Conservation (phyloP, 92 coral and sea anemone genomes). For the Desmophyllum pertusum region DNA sequence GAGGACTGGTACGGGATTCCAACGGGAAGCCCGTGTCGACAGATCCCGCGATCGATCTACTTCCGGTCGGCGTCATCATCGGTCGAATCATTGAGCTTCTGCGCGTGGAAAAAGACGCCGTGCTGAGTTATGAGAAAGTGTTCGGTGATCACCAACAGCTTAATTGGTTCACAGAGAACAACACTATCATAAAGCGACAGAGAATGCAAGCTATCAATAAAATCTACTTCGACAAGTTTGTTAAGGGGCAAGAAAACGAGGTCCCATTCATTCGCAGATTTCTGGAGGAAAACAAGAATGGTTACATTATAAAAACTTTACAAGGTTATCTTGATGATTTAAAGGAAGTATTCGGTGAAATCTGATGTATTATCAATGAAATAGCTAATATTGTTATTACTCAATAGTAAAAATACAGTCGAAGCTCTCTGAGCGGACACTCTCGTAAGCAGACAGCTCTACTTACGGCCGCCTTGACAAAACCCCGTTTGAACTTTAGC, state of each 20-base stretch:
- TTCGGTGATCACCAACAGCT: constrained; percentile 71
- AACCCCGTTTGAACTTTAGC: too few relatives aligned
- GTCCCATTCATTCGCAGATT: constrained; percentile 67
- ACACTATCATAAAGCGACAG: constrained; percentile 75
- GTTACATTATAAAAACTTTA: constrained; percentile 71
- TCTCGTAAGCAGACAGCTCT: too few relatives aligned
- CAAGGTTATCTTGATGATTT: constrained; percentile 76
- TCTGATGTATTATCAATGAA: constrained; percentile 12
- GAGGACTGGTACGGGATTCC: constrained; percentile 86
- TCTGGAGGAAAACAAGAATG: constrained; percentile 75
- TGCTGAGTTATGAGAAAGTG: constrained; percentile 73
- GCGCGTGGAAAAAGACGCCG: constrained; percentile 67
- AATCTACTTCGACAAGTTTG: constrained; percentile 70
- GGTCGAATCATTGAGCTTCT: constrained; percentile 69
- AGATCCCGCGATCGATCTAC: constrained; percentile 78
- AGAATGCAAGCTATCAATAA: constrained; percentile 72
- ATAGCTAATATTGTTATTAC: background rate
- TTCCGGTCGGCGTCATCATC: constrained; percentile 77
- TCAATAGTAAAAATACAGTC: background rate
- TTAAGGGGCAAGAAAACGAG: constrained; percentile 52
- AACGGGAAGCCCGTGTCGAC: constrained; percentile 71
- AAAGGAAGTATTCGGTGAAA: constrained; percentile 70
- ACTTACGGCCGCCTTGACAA: too few relatives aligned
- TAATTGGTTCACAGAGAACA: constrained; percentile 75
- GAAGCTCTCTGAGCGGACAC: too few relatives aligned